These are phyloP conservation scores for Peromyscus attwateri DNA, from an alignment of 2,797 vertebrate genomes.

Conservation along the genomic window DNA sequence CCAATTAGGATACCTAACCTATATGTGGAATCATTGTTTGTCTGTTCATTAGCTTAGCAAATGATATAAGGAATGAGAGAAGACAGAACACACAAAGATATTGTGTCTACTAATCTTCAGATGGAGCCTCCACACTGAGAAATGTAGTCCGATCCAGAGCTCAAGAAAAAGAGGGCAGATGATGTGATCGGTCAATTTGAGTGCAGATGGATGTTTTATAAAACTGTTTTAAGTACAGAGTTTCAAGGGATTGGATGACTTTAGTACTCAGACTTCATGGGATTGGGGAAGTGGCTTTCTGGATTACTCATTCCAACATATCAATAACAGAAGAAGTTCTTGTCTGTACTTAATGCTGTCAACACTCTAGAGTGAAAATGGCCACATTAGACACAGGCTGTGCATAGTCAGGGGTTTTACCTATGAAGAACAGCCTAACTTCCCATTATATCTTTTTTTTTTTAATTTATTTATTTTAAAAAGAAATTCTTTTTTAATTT, in stretches of 20 bases:
- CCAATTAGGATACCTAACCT: no score
- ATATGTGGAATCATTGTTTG: background rate
- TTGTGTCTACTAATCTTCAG: background rate
- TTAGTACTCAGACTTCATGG: background rate
- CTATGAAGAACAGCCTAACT: background rate
- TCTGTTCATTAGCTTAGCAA: background rate
- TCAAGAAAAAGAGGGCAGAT: background rate
- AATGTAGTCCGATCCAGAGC: accelerated
- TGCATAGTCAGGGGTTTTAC: background rate
- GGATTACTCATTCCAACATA: background rate
- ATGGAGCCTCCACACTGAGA: background rate
- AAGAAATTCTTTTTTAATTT: no score
- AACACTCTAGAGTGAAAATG: background rate
- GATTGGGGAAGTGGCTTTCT: accelerated
- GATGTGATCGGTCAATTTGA: background rate
- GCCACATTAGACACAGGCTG: background rate
- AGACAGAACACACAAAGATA: background rate
- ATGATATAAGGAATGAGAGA: background rate
- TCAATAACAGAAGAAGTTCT: background rate
- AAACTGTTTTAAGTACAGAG: background rate
- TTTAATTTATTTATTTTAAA: no score
- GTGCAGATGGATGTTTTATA: background rate
- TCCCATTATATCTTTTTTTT: background rate
- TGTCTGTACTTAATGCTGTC: background rate
- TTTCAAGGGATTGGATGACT: background rate